Conservation (phyloP, 2,888 invertebrate species). For the Heliconius hortense region DNA sequence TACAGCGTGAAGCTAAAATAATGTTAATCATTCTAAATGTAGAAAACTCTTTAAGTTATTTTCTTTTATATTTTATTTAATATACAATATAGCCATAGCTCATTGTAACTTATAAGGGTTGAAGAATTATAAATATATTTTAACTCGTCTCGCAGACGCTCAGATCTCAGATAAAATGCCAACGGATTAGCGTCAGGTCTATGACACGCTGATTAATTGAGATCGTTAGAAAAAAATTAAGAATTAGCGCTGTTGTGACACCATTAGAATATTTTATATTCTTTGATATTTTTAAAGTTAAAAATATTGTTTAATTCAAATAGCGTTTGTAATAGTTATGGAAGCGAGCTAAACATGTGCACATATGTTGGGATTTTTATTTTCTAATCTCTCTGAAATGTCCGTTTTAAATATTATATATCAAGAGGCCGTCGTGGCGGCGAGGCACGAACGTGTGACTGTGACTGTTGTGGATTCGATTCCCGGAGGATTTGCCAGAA, state of each 20-base stretch:
- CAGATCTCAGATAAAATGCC: conserved; percentile 37
- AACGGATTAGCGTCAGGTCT: conserved; percentile 31
- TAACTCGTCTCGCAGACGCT: conserved; percentile 30
- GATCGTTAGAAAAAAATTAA: conserved; percentile 13
- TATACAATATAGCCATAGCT: background rate
- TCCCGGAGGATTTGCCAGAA: too few relatives aligned
- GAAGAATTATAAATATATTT: conserved; percentile 23
- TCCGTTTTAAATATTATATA: too few relatives aligned
- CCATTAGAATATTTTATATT: background rate
- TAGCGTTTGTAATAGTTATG: too few relatives aligned
- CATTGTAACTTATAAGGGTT: background rate
- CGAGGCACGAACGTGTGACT: too few relatives aligned
- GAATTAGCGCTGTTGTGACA: background rate
- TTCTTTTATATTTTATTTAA: background rate
- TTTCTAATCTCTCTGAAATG: too few relatives aligned
- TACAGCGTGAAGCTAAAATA: background rate
- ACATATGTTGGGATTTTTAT: too few relatives aligned
- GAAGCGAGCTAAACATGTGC: too few relatives aligned
- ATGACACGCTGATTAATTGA: conserved; percentile 30
- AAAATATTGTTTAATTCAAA: too few relatives aligned
- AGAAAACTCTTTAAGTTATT: background rate
- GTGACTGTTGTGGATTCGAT: too few relatives aligned
- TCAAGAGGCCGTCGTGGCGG: too few relatives aligned
- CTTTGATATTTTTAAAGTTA: background rate
- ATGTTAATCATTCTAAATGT: background rate